A percentile compares a stretch with the other conserved stretches of the same genome.
Evolutionary conservation across 2,888 invertebrate species (phyloP).

Genomic region (Heteropelma amictum): DNA sequence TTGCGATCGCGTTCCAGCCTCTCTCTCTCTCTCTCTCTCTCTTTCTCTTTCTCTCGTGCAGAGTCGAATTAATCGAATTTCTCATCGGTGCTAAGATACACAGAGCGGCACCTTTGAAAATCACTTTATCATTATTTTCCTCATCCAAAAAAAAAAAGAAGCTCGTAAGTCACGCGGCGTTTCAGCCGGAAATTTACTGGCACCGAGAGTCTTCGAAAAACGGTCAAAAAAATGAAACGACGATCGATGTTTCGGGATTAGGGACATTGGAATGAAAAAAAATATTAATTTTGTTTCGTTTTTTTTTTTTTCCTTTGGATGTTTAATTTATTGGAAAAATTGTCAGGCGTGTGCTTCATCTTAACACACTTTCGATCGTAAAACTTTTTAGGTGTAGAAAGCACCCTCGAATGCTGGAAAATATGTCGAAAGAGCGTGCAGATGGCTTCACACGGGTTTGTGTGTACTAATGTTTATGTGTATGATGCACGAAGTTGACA

Average conservation of each 20-base stretch:
- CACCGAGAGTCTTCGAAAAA: no score
- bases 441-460: conserved; percentile 16
- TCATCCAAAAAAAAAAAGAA: neutral
- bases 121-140: conserved; percentile 19
- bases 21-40: conserved; percentile 2
- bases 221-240: no score
- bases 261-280: no score
- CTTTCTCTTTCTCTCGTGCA: neutral
- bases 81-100: conserved; percentile 10
- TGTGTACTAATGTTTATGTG: neutral
- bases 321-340: no score
- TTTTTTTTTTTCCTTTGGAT: no score
- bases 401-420: neutral
- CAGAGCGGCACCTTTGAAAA: conserved; percentile 31
- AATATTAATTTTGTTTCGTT: no score
- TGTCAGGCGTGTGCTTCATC: no score
- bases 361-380: no score
- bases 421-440: neutral
- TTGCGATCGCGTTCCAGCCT: conserved; percentile 25
- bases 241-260: no score
- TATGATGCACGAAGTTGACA: conserved; percentile 29
- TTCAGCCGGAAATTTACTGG: no score
- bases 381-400: no score
- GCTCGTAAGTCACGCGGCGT: neutral
- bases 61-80: conserved; percentile 53